phyloP scores from a whole-genome alignment of 2,888 invertebrate species.

The Apodemia duryi region DNA sequence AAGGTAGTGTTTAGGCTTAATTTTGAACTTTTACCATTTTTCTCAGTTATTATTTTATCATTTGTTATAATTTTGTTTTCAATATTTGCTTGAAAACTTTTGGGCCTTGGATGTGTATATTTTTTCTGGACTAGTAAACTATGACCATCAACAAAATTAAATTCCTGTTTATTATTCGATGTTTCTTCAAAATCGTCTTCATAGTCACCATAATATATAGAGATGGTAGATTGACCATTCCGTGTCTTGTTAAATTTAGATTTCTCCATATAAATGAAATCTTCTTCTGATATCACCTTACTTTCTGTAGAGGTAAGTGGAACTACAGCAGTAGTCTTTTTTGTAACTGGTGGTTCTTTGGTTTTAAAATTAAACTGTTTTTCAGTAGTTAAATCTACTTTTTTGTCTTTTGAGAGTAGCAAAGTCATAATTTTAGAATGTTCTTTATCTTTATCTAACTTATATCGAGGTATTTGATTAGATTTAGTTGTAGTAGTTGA shows the following conservation, averaged over 20 bases:
- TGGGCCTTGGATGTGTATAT: constrained; percentile 19
- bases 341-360: neutral
- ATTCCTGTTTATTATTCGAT: constrained; percentile 24
- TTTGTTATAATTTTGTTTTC: constrained; percentile 17
- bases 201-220: constrained; percentile 9
- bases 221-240: constrained; percentile 1
- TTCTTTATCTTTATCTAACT: neutral
- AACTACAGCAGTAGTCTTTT: neutral
- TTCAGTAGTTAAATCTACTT: neutral
- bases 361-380: neutral
- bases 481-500: neutral
- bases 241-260: neutral
- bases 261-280: neutral
- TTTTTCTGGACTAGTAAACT: constrained; percentile 35
- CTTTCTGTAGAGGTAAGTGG: neutral
- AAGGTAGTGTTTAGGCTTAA: neutral
- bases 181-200: constrained; percentile 22
- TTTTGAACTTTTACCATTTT: neutral
- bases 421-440: neutral
- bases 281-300: neutral
- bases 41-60: neutral
- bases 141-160: constrained; percentile 29
- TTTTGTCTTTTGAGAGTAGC: neutral
- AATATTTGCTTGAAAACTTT: constrained; percentile 4
- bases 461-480: neutral